Percentiles rank a stretch among this genome's conserved stretches.
phyloP scores from a whole-genome alignment of 2,888 invertebrate genomes.

The Volucella bombylans region DNA sequence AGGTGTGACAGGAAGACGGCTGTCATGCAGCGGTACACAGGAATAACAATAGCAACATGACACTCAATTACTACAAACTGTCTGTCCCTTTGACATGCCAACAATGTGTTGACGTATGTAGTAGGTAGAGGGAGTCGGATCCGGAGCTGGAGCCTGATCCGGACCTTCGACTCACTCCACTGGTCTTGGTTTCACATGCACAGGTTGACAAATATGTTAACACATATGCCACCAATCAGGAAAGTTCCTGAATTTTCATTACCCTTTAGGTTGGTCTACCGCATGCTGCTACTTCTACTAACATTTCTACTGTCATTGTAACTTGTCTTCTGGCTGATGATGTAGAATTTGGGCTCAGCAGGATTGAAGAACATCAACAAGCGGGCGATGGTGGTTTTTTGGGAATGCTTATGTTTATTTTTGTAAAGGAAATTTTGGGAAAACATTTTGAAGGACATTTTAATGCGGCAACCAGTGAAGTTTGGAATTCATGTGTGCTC shows the following conservation, averaged over 20 bases:
- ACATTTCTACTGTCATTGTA: neutral
- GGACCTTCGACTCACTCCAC: neutral
- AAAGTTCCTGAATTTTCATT: constrained; percentile 72
- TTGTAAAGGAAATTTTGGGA: constrained; percentile 57
- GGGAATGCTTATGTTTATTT: constrained; percentile 69
- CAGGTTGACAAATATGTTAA: constrained; percentile 72
- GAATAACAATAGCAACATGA: constrained; percentile 70
- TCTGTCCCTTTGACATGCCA: constrained; percentile 71
- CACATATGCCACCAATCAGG: constrained; percentile 73
- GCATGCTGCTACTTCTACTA: constrained; percentile 41
- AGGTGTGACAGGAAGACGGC: constrained; percentile 72
- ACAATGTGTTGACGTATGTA: constrained; percentile 70
- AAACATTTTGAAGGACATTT: constrained; percentile 63
- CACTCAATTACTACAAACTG: constrained; percentile 74
- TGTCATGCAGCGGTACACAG: constrained; percentile 59
- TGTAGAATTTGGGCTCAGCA: constrained; percentile 25
- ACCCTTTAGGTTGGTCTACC: constrained; percentile 70
- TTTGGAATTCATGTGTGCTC: constrained; percentile 47
- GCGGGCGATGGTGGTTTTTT: constrained; percentile 32
- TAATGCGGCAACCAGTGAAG: constrained; percentile 35
- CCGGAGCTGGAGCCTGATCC: neutral
- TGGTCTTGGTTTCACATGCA: neutral
- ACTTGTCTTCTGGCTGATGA: constrained; percentile 31
- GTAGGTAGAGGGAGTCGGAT: neutral
- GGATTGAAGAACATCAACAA: neutral